Evolutionary conservation across 2,888 invertebrate species (phyloP), one percentile per base, ranked within the genome.

Genomic region (Perithous albicinctus): DNA sequence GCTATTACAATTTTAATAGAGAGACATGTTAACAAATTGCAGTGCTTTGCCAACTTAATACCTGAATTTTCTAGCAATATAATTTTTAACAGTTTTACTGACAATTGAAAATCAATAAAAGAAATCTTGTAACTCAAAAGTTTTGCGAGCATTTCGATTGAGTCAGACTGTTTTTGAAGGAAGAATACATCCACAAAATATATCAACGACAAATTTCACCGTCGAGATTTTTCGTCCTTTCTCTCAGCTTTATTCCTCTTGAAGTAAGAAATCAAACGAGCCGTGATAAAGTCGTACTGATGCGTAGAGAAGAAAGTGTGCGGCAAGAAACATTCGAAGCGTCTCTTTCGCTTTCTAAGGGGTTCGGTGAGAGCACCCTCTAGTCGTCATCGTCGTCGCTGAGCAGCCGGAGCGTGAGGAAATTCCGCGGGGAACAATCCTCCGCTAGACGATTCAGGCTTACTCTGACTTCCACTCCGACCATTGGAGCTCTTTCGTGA

Each of bases 351-450:
- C 66, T 74, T 69, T 74, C 54, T 54, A 38, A 32, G 78, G 67
- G 56, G 41, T 59, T 69, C 56, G 63, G 15, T 15, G 26, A 15
- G 23, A 56, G 23, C 35, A 51, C 26, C 41, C 56, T 51, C 59
- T 23, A 43, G 41, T 43, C 51, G 56, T 70, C 69, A 63, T 72
- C 64, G 74, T 72, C 48, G 64, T 51, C 78, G 80, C 41, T 26
- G 46, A 79, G 38, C 77, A 75, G 64, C 51, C 64, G 51, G 32
- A 83, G 78, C 85, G 76, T 80, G 82, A 83, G 78, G 69, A 85
- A 85, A 83, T 83, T 82, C 73, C 76, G 78, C 80, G 80, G 85
- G 80, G 82, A 85, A 85, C 78, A 83, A 80, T 82, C 75, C 82
- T 76, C 74, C 63, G 69, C 78, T n/a, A n/a, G 43, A 48, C 67